phyloP scores from a whole-genome alignment of 2,113 vertebrate genomes.

The Suncus etruscus region DNA sequence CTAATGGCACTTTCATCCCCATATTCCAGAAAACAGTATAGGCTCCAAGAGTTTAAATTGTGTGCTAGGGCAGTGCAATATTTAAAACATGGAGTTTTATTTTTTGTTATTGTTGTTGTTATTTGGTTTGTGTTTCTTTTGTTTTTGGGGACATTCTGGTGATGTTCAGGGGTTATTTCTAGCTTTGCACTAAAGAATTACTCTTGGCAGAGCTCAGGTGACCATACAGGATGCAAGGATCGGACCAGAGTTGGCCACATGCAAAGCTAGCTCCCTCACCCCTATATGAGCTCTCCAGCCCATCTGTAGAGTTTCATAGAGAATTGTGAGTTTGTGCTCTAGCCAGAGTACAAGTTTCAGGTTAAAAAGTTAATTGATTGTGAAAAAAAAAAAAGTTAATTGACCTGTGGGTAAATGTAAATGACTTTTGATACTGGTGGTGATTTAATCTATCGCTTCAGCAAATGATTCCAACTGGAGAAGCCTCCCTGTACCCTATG shows the following conservation, averaged over 20 bases:
- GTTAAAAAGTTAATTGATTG: slow-evolving; percentile 40
- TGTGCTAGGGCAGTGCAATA: background rate
- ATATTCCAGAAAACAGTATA: slow-evolving; percentile 55
- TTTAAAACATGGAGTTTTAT: background rate
- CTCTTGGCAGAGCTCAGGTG: too few species aligned
- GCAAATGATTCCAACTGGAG: background rate
- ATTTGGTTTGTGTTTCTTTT: too few species aligned
- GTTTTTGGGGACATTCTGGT: too few species aligned
- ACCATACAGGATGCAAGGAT: too few species aligned
- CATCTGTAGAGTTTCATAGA: background rate
- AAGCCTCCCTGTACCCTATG: background rate
- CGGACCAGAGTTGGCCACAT: too few species aligned
- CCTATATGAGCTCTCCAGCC: too few species aligned
- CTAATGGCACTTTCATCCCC: slow-evolving; percentile 40
- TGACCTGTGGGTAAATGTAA: slow-evolving; percentile 25
- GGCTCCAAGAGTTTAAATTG: background rate
- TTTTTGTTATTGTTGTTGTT: too few species aligned
- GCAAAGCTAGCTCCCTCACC: too few species aligned
- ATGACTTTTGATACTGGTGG: background rate
- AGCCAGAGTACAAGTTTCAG: background rate
- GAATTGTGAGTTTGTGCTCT: background rate
- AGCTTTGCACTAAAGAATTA: too few species aligned
- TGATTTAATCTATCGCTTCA: background rate
- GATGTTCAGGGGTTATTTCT: too few species aligned
- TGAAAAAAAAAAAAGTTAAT: slow-evolving; percentile 53